A percentile compares a stretch with the other conserved stretches of the same genome.
These are phyloP conservation scores for Oreochromis niloticus DNA, from an alignment of 2,113 vertebrate genomes.

Conservation along the genomic window DNA sequence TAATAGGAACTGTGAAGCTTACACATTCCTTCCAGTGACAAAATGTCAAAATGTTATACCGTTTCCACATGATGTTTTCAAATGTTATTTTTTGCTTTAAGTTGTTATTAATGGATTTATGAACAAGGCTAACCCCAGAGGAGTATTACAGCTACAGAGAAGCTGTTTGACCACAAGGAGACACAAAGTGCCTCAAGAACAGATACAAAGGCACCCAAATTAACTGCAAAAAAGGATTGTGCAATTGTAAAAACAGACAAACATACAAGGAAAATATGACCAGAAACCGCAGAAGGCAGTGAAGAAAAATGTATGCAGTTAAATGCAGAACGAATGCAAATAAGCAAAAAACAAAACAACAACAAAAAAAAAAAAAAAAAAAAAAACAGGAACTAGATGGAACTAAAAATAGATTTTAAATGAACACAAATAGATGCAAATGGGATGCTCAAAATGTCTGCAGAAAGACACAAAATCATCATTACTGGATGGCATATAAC, in stretches of 20 bases:
- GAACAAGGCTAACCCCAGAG: not conserved
- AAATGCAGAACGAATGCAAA: not conserved
- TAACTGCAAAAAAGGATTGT: not conserved
- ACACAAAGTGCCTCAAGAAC: not conserved
- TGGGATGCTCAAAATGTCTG: not conserved
- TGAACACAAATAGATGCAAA: not conserved
- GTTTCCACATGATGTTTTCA: not conserved
- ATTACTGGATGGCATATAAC: not conserved
- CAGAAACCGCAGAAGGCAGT: fast-evolving
- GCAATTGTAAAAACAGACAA: not conserved
- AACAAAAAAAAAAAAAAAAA: too few species aligned
- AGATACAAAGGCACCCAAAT: not conserved
- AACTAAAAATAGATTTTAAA: not conserved
- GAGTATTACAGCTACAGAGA: not conserved
- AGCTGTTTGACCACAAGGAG: not conserved
- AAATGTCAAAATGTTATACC: fast-evolving
- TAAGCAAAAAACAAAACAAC: not conserved
- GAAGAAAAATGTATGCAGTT: not conserved
- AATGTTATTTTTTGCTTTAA: not conserved
- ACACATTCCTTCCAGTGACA: not conserved
- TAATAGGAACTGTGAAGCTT: not conserved
- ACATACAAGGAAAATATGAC: fast-evolving
- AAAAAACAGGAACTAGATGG: not conserved
- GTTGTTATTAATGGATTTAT: not conserved
- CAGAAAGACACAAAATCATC: not conserved